A percentile compares a stretch with the other conserved stretches of the same genome.
Conservation (phyloP, 2,113 vertebrate genomes). For the Orcinus orca region DNA sequence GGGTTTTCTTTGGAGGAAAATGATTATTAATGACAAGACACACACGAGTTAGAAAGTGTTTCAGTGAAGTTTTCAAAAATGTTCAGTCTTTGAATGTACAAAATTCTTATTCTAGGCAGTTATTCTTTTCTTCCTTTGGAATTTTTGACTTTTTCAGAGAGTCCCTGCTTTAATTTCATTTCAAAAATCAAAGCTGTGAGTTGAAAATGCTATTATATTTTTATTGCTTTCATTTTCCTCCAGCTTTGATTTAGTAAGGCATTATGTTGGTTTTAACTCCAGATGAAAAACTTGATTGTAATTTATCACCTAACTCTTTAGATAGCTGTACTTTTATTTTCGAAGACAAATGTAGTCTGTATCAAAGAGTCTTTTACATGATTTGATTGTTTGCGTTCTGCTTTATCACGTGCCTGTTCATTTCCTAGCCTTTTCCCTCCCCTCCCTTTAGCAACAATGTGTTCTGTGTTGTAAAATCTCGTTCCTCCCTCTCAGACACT, state of each 20-base stretch:
- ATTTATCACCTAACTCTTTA: not conserved
- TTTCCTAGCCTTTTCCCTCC: not conserved
- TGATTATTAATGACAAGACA: not conserved
- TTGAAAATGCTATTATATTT: not conserved
- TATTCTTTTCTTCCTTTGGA: not conserved
- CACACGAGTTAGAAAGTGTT: not conserved
- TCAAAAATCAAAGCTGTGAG: not conserved
- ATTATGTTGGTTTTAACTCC: not conserved
- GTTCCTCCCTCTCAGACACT: not conserved
- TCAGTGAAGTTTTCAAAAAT: not conserved
- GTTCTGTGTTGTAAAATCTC: conserved; percentile 14
- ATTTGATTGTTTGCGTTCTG: not conserved
- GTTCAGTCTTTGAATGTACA: not conserved
- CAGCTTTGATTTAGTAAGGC: not conserved
- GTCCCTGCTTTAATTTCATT: not conserved
- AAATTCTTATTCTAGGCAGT: not conserved
- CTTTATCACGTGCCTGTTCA: not conserved
- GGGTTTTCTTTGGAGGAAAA: not conserved
- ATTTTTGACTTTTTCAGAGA: not conserved
- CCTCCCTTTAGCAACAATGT: not conserved
- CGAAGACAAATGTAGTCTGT: not conserved
- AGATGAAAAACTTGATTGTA: not conserved
- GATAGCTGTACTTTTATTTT: not conserved
- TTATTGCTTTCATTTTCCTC: conserved; percentile 23
- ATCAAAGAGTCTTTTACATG: not conserved